These are phyloP conservation scores for Eubasilissa regina DNA, from an alignment of 1,140 invertebrate genomes.

Conservation along the genomic window DNA sequence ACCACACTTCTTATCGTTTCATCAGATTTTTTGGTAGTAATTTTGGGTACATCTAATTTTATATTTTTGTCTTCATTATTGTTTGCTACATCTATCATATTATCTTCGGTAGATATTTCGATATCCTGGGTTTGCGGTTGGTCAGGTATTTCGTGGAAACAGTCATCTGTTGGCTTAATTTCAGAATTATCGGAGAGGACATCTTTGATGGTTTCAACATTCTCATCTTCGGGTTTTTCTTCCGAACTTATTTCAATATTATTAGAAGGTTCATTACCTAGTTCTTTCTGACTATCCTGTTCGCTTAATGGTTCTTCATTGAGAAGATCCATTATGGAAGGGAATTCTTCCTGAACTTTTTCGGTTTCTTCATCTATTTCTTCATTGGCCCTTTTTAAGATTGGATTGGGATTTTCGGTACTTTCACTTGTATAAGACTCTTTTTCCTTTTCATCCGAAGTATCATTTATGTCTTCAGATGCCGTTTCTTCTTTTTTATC, in stretches of 20 bases:
- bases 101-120: neutral
- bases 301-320: conserved; percentile 64
- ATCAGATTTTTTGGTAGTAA: neutral
- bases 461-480: neutral
- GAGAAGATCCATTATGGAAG: conserved; percentile 71
- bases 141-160: neutral
- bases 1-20: conserved; percentile 64
- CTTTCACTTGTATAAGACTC: conserved; percentile 1
- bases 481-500: conserved; percentile 19
- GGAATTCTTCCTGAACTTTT: conserved; percentile 68
- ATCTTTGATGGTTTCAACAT: conserved; percentile 1
- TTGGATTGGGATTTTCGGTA: neutral
- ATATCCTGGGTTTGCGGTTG: neutral
- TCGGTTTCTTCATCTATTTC: conserved; percentile 3
- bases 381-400: too few relatives aligned
- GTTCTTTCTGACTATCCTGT: neutral
- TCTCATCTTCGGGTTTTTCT: conserved; percentile 13
- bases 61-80: conserved; percentile 19
- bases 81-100: neutral
- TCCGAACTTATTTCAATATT: conserved; percentile 13
- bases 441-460: neutral
- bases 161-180: neutral
- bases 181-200: conserved; percentile 7
- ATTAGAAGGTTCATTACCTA: conserved; percentile 13
- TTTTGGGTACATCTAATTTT: neutral